phyloP scores from a whole-genome alignment of 1,140 invertebrate species.

The Atta cephalotes region DNA sequence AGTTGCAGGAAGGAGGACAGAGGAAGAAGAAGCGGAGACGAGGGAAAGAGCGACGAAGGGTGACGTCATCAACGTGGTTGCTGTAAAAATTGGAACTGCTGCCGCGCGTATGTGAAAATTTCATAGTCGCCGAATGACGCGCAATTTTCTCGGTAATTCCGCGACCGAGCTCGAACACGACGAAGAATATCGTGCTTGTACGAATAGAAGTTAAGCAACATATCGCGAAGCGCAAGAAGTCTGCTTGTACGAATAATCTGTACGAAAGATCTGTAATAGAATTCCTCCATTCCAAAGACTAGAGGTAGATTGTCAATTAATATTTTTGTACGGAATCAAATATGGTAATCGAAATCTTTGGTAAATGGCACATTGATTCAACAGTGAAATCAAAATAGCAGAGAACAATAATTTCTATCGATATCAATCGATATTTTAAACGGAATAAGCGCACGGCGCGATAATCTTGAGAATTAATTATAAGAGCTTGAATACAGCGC shows the following conservation, averaged over 20 bases:
- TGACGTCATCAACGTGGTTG: background rate
- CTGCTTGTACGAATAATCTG: background rate
- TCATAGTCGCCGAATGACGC: slow-evolving; percentile 36
- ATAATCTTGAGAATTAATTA: slow-evolving; percentile 38
- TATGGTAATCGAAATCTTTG: background rate
- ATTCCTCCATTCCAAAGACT: background rate
- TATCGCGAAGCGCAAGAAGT: background rate
- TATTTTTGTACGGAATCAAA: background rate
- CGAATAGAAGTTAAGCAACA: too few species aligned
- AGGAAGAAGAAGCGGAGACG: background rate
- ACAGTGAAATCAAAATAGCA: background rate
- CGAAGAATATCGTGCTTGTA: background rate
- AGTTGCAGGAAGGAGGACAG: background rate
- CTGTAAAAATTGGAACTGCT: slow-evolving; percentile 60
- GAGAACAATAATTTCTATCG: background rate
- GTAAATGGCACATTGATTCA: background rate
- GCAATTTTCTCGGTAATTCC: slow-evolving; percentile 34
- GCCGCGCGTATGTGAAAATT: slow-evolving; percentile 41
- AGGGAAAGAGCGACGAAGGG: background rate
- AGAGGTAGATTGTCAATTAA: background rate
- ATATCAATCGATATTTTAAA: background rate
- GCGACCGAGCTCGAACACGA: background rate
- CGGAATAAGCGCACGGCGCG: background rate
- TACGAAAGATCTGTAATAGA: background rate
- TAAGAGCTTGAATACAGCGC: slow-evolving; percentile 8